Evolutionary conservation across 2,113 vertebrate genomes (phyloP), one percentile per base, ranked within the genome.

Genomic region (Melanotaenia duboulayi): DNA sequence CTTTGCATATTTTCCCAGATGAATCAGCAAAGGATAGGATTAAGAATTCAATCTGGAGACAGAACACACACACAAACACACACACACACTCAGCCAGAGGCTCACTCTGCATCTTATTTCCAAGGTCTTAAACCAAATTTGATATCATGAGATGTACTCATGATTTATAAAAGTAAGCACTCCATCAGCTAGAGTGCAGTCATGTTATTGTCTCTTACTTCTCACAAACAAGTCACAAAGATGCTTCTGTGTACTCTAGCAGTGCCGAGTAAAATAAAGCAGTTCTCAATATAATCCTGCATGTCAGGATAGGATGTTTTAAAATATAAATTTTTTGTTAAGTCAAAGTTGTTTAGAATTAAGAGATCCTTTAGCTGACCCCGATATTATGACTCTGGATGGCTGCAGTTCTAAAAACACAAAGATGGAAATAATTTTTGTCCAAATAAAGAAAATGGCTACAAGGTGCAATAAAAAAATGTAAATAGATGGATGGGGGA

Each of bases 31-130:
- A 78, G 70, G 61, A 56, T 39, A 65, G 76, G 83, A 90, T 88
- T 86, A 89, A 64, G 66, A 85, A 82, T 87, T 83, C 75, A 83
- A 80, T 86, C 85, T 83, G 75, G 66, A 80, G 65, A 57, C 35
- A 20, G 57, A 64, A 54, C 23, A 39, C 54, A 68, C 68, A 62
- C 35, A 23, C 57, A 17, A 4, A 4, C 6, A 28, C 28, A 28
- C 6, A 28, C 28, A 28, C 28, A 37, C 37, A 25, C 66, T n/a
- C 37, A 60, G 39, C 28, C 28, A 2, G 0, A 14, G 44, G 54
- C 69, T 76, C 73, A 54, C 25, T 74, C 69, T 55, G 37, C 23
- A 2, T 81, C 35, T 39, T 73, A 76, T 80, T 82, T 72, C 55
- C 75, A 64, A n/a, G 55, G 62, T 75, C 68, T 58, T 23, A 20